phyloP scores from a whole-genome alignment of 2,797 vertebrate species.

The Xyrichtys novacula region DNA sequence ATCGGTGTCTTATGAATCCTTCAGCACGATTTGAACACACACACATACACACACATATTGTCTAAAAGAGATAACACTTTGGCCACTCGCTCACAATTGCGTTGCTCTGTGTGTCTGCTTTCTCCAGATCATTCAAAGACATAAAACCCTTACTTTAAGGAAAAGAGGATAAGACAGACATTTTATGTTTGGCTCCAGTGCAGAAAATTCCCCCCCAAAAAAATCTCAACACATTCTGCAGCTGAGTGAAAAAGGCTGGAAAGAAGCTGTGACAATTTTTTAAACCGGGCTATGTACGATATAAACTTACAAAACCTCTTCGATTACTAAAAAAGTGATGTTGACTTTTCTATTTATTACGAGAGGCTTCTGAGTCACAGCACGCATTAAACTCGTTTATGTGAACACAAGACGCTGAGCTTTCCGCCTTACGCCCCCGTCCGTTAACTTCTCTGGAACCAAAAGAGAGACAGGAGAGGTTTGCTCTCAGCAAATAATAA shows the following conservation, averaged over 20 bases:
- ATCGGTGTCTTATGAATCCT: constrained; percentile 59
- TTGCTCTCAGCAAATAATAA: constrained; percentile 57
- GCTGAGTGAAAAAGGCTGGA: constrained; percentile 30
- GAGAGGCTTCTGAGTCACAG: constrained; percentile 60
- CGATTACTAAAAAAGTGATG: constrained; percentile 36
- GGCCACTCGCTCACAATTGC: constrained; percentile 42
- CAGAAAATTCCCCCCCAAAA: constrained; percentile 8
- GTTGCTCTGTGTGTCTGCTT: constrained; percentile 53
- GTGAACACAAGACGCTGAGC: constrained; percentile 43
- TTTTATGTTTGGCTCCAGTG: constrained; percentile 26
- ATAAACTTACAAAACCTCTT: constrained; percentile 42
- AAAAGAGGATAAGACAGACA: constrained; percentile 30
- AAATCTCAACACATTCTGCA: constrained; percentile 29
- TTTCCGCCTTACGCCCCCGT: constrained; percentile 41
- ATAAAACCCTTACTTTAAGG: constrained; percentile 1
- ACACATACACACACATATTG: constrained; percentile 64
- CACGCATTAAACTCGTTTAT: constrained; percentile 59
- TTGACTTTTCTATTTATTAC: constrained; percentile 40
- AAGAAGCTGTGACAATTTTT: constrained; percentile 16
- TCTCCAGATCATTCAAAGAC: constrained; percentile 39
- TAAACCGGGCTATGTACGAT: constrained; percentile 5
- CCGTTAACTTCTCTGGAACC: constrained; percentile 45
- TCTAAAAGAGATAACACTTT: constrained; percentile 72
- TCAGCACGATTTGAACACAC: constrained; percentile 68
- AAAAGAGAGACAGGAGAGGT: constrained; percentile 49